These are phyloP conservation scores for Coracopsis vasa DNA, from an alignment of 2,113 vertebrate species.

Conservation along the genomic window DNA sequence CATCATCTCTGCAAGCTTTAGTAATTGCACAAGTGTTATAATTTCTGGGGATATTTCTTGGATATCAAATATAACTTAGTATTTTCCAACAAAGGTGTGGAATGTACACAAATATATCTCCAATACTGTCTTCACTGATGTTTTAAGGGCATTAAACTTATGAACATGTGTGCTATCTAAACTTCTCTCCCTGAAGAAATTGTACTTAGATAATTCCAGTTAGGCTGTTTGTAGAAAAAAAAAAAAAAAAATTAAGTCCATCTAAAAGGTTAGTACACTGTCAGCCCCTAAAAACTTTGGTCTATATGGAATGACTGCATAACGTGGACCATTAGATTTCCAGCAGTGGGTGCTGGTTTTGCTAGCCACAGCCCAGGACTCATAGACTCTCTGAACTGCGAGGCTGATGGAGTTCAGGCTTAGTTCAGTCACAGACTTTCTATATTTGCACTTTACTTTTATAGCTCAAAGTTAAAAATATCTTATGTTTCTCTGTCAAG, in stretches of 20 bases:
- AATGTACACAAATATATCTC: background rate
- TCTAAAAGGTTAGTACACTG: background rate
- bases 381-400: background rate
- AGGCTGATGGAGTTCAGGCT: background rate
- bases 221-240: background rate
- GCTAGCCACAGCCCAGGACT: background rate
- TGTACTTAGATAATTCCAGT: background rate
- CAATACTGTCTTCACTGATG: background rate
- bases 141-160: background rate
- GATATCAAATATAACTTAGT: background rate
- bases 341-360: background rate
- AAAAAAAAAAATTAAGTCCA: background rate
- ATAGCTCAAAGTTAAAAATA: slow-evolving; percentile 57
- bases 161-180: background rate
- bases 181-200: background rate
- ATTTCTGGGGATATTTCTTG: background rate
- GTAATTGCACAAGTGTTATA: background rate
- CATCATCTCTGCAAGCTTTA: background rate
- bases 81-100: background rate
- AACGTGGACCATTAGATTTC: background rate
- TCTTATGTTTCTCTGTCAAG: slow-evolving; percentile 17
- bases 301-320: background rate
- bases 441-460: slow-evolving; percentile 48
- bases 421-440: slow-evolving; percentile 15
- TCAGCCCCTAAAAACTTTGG: background rate